phyloP scores from a whole-genome alignment of 53 echinoderm and acorn worm species.

The Pentamera pediparva region DNA sequence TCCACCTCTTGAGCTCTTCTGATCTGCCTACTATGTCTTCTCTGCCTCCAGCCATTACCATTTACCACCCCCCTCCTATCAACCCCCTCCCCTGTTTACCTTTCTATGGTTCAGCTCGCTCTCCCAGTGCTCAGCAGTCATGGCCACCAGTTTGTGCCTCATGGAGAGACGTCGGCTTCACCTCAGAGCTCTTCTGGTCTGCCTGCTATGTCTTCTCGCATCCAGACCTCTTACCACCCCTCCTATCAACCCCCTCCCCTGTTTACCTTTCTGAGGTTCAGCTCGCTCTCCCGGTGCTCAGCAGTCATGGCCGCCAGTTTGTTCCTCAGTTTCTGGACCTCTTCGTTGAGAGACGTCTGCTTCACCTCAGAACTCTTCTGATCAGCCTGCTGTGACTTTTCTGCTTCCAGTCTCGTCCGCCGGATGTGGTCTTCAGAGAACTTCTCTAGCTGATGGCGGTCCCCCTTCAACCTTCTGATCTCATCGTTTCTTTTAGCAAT shows the following conservation, averaged over 20 bases:
- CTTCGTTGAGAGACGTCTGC: slow-evolving; percentile 61
- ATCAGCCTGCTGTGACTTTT: slow-evolving; percentile 94
- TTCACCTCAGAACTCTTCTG: slow-evolving; percentile 85
- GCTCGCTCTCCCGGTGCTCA: slow-evolving; percentile 91
- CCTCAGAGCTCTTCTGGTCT: slow-evolving; percentile 83
- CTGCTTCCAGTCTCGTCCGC: slow-evolving; percentile 81
- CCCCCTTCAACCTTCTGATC: slow-evolving; percentile 84
- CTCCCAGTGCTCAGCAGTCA: slow-evolving; percentile 90
- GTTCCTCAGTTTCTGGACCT: slow-evolving; percentile 70
- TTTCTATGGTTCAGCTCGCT: slow-evolving; percentile 92
- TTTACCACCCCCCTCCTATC: too few relatives aligned
- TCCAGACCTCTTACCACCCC: slow-evolving; percentile 72
- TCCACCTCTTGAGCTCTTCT: slow-evolving; percentile 75
- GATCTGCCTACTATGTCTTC: slow-evolving; percentile 79
- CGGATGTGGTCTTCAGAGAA: slow-evolving; percentile 98
- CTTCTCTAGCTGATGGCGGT: slow-evolving; percentile 95
- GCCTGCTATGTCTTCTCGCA: slow-evolving; percentile 92
- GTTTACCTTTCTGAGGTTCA: slow-evolving; percentile 87
- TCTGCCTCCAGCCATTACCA: slow-evolving; percentile 76
- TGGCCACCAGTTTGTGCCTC: slow-evolving; percentile 70
- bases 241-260: too few relatives aligned
- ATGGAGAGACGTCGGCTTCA: slow-evolving; percentile 67
- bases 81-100: slow-evolving; percentile 48
- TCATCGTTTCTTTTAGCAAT: slow-evolving; percentile 95
- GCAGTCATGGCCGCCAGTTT: slow-evolving; percentile 82